Evolutionary conservation across 2,888 invertebrate genomes (phyloP), one percentile per base, ranked within the genome.

Genomic region (Acronicta leporina): DNA sequence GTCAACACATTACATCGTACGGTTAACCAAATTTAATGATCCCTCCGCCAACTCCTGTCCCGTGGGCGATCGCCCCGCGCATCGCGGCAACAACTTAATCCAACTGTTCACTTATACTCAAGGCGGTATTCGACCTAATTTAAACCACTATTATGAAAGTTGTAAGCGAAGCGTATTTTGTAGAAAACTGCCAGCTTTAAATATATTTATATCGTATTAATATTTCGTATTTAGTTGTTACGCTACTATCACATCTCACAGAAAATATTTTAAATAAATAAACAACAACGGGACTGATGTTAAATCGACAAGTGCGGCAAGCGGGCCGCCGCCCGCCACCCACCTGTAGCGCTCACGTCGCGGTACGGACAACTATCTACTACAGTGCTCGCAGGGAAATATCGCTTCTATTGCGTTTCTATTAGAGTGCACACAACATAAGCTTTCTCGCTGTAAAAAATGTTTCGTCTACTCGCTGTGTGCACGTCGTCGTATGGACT

Each of bases 161-260:
- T 65, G 66, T 51, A 83, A 83, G 83, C 87, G 77, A 83, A 89
- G 87, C 87, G 73, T 74, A 78, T 75, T 33, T 76, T 59, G 85
- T 87, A 84, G 60, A 84, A 86, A 86, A 84, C 65, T 74, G 79
- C 55, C 82, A 78, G 82, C 78, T 68, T 73, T 77, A 76, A 70
- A 79, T 80, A 77, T 74, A 77, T 74, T 62, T 65, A 43, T 72
- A n/a, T 74, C 53, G 42, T 80, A 81, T 75, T 69, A 75, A 73
- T 80, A 83, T 79, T 77, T 69, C 72, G 67, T 81, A 81, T 82
- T 82, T 78, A 81, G 76, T 80, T 58, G 69, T 86, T 84, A 86
- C 75, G 73, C 87, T 90, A 90, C 85, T 89, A 90, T 90, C 89
- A 90, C 89, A 89, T 89, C 82, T 88, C 86, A 87, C 82, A 79